Evolutionary conservation across 2,888 invertebrate species (phyloP), one percentile per base, ranked within the genome.

Genomic region (Luperina nickerlii): DNA sequence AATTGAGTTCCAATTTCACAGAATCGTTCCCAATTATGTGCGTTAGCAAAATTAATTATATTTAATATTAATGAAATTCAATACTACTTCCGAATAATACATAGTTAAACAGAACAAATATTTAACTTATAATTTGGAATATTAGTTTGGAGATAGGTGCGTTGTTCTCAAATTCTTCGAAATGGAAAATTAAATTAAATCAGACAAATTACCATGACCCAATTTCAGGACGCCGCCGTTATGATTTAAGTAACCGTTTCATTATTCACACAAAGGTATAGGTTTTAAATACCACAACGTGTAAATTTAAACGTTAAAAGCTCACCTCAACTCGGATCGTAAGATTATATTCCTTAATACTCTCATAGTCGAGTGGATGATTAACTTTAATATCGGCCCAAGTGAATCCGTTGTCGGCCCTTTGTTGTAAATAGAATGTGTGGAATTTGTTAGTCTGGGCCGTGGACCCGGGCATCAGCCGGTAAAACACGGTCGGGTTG

Each of bases 371-470:
- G 92, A 99, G 96, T 48, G 99, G 99, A 97, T 99, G 99, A 97
- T 99, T 99, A 91, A 99, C 99, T 97, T 99, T 99, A 95, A 99
- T 99, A 94, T 99, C 99, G 13, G 99, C 99, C 99, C 99, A 99
- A 89, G 99, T 99, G 94, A 98, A 98, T 85, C 99, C 98, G 94
- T 99, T 98, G 93, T 99, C 99, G 88, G 98, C 98, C 92, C 99
- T 97, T 97, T 99, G 99, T 98, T 99, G 99, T 90, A 99, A 97
- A 96, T 99, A 99, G 96, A 99, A 99, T 85, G 99, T 99, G 96
- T 99, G 99, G 96, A 98, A 98, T 96, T 99, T 99, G 97, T 99
- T 99, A 90, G 99, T 99, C 96, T 99, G 99, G 13, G 99, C 99
- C 78, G 99, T 99, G 60, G 99, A 99, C 87, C 99, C 99, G 87